Evolutionary conservation across 2,113 vertebrate species (phyloP), one percentile per base, ranked within the genome.

Genomic region (Octodon degus): DNA sequence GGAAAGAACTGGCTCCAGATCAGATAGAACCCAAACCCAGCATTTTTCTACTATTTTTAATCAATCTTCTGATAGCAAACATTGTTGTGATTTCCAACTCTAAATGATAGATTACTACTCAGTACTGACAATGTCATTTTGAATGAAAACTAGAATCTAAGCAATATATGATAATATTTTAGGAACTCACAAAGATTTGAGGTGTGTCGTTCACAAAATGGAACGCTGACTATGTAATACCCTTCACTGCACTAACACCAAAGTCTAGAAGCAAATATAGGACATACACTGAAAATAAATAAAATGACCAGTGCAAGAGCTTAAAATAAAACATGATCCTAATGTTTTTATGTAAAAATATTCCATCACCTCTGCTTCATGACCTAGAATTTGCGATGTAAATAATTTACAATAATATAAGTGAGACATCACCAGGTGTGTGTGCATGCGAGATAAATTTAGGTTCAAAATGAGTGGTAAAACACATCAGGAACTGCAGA

Each of bases 371-470:
- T 96, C 94, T 95, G 67, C 89, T 97, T 97, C 96, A 93, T 97
- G 97, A 97, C 95, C 97, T 90, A 96, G 96, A 97, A 98, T 96
- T 92, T 80, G 92, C 81, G 93, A 95, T 92, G 96, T 97, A 97
- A 98, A 97, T 96, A 97, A 97, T 97, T 96, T 95, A 93, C 89
- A 97, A 98, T 97, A 96, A 96, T 91, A 92, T 96, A 98, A 95
- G 97, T 96, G 97, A 95, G 97, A 97, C 95, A 96, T 89, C 97
- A 98, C 96, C 95, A 96, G 95, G 93, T 95, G 58, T 96, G 72
- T 97, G 90, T 93, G 89, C 68, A 92, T 53, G 65, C 55, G 27
- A 90, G 68, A 89, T 93, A 97, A 97, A 96, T 94, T 96, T 96
- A 96, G 96, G 24, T 86, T 96, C 50, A 79, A 96, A 96, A 70